Evolutionary conservation across 2,797 vertebrate species (phyloP), one percentile per base, ranked within the genome.

Genomic region (Myotis planiceps): DNA sequence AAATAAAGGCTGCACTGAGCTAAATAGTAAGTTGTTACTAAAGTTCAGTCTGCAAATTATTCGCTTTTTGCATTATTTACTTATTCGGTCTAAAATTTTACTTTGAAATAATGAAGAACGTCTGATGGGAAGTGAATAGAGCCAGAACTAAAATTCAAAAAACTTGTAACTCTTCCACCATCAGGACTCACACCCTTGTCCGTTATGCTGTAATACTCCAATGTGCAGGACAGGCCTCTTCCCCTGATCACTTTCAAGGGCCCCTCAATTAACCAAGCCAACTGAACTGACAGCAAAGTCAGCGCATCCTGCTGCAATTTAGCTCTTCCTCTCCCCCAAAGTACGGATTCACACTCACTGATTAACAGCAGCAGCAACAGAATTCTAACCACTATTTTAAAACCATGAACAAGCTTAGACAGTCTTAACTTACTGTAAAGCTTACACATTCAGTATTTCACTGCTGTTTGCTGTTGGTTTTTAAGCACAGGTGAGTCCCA

Each of bases 21-120:
- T 85, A 96, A 95, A 94, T 47, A 89, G 82, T 96, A 96, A 96
- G 97, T 75, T 96, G 92, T 97, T 82, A 98, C 92, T 97, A 97
- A 97, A 97, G 51, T 58, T 90, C 51, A 74, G 87, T 82, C 92
- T 97, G 96, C 95, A 93, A 96, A 97, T 97, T 97, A 97, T 82
- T 97, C 79, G 18, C 6, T 65, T 81, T 94, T 87, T 96, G 42
- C n/a, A 93, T 93, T 92, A 69, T 47, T 65, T 86, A 89, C 89
- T 75, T 94, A 96, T 96, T 91, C 51, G 68, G 12, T 21, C 68
- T 82, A 84, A 55, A 68, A 53, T 10, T 71, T 93, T 72, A 66
- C 63, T 95, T 82, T 45, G 39, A 92, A 82, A 93, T 96, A 84
- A 92, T 47, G 63, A 97, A 96, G 42, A 90, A 72, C 13, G 2